A percentile compares a stretch with the other conserved stretches of the same genome.
Conservation (phyloP, 2,797 vertebrate genomes). For the Ataeniobius toweri region DNA sequence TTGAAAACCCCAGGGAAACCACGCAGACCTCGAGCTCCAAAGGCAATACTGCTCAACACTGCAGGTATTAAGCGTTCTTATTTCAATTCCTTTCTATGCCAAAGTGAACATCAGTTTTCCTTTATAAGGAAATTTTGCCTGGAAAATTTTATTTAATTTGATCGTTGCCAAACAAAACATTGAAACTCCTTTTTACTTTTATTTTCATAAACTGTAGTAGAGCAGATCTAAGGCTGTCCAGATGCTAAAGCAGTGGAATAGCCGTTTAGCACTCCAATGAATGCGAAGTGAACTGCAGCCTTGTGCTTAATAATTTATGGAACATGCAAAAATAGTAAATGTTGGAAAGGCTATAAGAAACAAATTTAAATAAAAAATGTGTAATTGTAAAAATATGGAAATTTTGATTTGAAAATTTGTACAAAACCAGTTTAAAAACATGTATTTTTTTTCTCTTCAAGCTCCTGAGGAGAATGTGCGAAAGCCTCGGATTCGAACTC, state of each 20-base stretch:
- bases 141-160: neutral
- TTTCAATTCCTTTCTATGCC: neutral
- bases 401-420: neutral
- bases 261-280: neutral
- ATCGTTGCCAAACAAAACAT: neutral
- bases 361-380: neutral
- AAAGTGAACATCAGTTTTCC: neutral
- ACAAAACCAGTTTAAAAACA: neutral
- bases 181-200: neutral
- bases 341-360: neutral
- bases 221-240: neutral
- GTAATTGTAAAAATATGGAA: neutral
- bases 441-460: constrained; percentile 14
- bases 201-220: neutral
- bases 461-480: constrained; percentile 49
- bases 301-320: neutral
- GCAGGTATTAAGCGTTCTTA: constrained; percentile 54
- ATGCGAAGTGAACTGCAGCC: neutral
- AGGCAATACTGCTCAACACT: constrained; percentile 55
- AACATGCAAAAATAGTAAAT: neutral
- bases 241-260: neutral
- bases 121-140: neutral
- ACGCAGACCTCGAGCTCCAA: constrained; percentile 74
- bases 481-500: constrained; percentile 63
- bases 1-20: constrained; percentile 69